phyloP scores from a whole-genome alignment of 2,797 vertebrate species.

The Lithobates sylvaticus region DNA sequence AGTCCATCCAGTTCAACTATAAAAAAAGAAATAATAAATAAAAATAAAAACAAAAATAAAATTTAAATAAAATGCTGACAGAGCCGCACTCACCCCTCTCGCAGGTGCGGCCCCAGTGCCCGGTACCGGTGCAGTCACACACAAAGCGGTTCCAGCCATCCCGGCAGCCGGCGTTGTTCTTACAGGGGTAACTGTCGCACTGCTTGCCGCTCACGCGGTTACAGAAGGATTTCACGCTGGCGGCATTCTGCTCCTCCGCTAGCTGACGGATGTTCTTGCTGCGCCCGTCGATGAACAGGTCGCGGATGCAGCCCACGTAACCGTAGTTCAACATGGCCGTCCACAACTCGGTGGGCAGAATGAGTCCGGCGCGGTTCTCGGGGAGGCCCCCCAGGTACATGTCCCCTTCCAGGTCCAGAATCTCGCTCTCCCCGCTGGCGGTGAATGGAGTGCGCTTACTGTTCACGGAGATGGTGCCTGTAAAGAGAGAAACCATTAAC shows the following conservation, averaged over 20 bases:
- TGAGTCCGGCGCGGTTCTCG: conserved; percentile 89
- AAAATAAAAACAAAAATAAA: no score
- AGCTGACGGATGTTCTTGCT: conserved; percentile 98
- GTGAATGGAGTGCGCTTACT: conserved; percentile 95
- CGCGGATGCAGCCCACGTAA: conserved; percentile 95
- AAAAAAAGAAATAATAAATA: no score
- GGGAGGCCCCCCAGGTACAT: conserved; percentile 98
- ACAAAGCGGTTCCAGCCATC: conserved; percentile 99
- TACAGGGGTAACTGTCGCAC: conserved; percentile 95
- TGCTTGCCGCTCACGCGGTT: conserved; percentile 89
- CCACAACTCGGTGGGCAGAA: conserved; percentile 97
- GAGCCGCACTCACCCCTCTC: conserved; percentile 86
- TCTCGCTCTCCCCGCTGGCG: conserved; percentile 96
- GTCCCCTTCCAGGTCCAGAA: conserved; percentile 95
- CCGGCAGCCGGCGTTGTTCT: conserved; percentile 93
- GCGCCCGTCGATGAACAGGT: conserved; percentile 95
- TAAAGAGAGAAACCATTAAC: neutral
- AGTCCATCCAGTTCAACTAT: no score
- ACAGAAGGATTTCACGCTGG: conserved; percentile 95
- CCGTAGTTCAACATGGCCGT: conserved; percentile 98
- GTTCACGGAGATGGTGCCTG: conserved; percentile 98
- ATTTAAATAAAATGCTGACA: no score
- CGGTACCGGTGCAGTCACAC: conserved; percentile 96
- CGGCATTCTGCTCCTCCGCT: conserved; percentile 92
- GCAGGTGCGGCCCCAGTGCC: conserved; percentile 95